Base-by-base conservation (phyloP, 2,888 invertebrate species). In the Ptycholaimellus sp. region DNA sequence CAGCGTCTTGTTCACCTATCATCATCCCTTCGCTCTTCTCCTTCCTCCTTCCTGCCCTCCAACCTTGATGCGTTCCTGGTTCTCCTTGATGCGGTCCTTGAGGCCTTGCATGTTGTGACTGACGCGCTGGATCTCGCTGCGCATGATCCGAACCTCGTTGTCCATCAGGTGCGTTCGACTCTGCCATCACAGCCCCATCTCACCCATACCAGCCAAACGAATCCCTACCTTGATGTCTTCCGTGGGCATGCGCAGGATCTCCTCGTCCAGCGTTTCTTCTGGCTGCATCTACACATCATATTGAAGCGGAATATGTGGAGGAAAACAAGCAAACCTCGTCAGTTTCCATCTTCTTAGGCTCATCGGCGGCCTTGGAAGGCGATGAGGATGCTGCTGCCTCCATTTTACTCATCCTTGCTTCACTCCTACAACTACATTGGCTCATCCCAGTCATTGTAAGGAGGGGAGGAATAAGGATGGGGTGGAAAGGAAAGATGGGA, bases 71-170 rank as follows among this genome's bases (percentile, higher is more conserved):
- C 57, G 40, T 39, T 57, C 57, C n/a, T 44, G 48, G 41, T 58
- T 58, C 40, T 57, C 56, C 44, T 57, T 56, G 40, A 56, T 54
- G 19, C 50, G 60, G 43, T 67, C 67, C 53, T 66, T 67, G 34
- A 93, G 85, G 70, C 90, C 93, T 59, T 85, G 85, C 31, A 87
- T 67, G 59, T 93, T 90, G 61, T 99, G 96, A 29, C 79, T 78
- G 49, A 93, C 90, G 48, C 93, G 70, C 77, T 90, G 83, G 13
- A 93, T 80, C 62, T 96, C 96, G 56, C 85, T 85, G 59, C 83
- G 82, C 93, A 96, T 96, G 44, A 99, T 96, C 68, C 64, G 85
- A 38, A 99, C 85, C 70, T 99, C 93, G 66, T 87, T 93, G 66
- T 99, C 96, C 53, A 99, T 68, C n/a, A 99, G 68, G 49, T 93